Conservation (phyloP, 2,797 vertebrate genomes). For the Orientallactaga sibirica region DNA sequence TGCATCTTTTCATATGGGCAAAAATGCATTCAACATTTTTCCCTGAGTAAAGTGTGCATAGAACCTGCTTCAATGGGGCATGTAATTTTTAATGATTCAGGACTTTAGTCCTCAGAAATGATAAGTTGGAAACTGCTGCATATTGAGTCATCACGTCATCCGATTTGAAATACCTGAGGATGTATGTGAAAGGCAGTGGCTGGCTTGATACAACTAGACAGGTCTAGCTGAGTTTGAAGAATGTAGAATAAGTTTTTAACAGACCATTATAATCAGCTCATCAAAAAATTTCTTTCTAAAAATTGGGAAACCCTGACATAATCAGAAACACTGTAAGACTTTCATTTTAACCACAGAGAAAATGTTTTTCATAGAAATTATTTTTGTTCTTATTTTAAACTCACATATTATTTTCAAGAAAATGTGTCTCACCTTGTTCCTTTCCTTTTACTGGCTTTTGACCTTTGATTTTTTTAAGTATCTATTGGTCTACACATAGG, state of each 20-base stretch:
- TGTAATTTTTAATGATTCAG: slow-evolving; percentile 90
- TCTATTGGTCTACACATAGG: background rate
- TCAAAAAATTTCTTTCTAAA: slow-evolving; percentile 41
- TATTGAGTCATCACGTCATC: slow-evolving; percentile 79
- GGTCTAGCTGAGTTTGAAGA: slow-evolving; percentile 70
- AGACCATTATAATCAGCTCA: slow-evolving; percentile 73
- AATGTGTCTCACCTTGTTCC: background rate
- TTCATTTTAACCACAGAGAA: background rate
- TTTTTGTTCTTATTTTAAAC: background rate
- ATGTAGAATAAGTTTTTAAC: slow-evolving; percentile 74
- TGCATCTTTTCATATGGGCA: slow-evolving; percentile 78
- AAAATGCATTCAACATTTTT: slow-evolving; percentile 85
- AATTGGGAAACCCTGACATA: background rate
- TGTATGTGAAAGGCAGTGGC: slow-evolving; percentile 68
- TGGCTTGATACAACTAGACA: slow-evolving; percentile 68
- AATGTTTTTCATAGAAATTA: background rate
- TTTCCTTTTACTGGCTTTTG: background rate
- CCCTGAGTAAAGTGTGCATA: slow-evolving; percentile 88
- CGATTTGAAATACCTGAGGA: slow-evolving; percentile 82
- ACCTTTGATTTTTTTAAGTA: slow-evolving; percentile 59
- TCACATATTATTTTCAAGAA: background rate
- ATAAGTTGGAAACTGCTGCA: slow-evolving; percentile 83
- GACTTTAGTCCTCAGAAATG: slow-evolving; percentile 87
- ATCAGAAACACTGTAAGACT: accelerated
- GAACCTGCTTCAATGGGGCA: slow-evolving; percentile 89